A percentile compares a stretch with the other conserved stretches of the same genome.
Evolutionary conservation across 2,888 invertebrate species (phyloP).

Genomic region (Halictus quadricinctus): DNA sequence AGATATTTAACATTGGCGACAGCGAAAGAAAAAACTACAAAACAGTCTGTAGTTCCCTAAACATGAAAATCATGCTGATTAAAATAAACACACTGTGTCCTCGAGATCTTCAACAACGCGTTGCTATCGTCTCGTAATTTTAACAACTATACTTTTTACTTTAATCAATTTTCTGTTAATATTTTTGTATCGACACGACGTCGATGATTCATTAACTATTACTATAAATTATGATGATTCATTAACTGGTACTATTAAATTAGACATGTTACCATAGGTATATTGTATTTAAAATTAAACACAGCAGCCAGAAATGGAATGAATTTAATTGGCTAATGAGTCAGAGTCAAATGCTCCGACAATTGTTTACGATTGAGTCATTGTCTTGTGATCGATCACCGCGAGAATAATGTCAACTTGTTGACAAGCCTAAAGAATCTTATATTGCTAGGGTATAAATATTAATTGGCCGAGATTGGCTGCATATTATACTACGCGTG

Average conservation of each 20-base stretch:
- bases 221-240: too few relatives aligned
- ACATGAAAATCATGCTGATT: background rate
- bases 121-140: background rate
- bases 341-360: constrained; percentile 33
- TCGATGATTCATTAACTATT: too few relatives aligned
- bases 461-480: constrained; percentile 4
- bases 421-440: constrained; percentile 14
- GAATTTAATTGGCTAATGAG: constrained; percentile 33
- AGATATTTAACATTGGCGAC: background rate
- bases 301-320: background rate
- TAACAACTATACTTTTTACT: background rate
- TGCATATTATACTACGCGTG: background rate
- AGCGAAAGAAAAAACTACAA: background rate
- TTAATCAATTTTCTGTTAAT: background rate
- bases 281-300: background rate
- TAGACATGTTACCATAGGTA: background rate
- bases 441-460: background rate
- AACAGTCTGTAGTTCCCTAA: constrained; percentile 19
- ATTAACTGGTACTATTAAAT: background rate
- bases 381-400: constrained; percentile 28
- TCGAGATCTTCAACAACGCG: background rate
- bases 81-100: background rate
- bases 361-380: constrained; percentile 38
- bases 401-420: background rate
- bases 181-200: too few relatives aligned